Base-by-base conservation (phyloP, 64 coral and sea anemone genomes). In the Dendrophyllia cribrosa region DNA sequence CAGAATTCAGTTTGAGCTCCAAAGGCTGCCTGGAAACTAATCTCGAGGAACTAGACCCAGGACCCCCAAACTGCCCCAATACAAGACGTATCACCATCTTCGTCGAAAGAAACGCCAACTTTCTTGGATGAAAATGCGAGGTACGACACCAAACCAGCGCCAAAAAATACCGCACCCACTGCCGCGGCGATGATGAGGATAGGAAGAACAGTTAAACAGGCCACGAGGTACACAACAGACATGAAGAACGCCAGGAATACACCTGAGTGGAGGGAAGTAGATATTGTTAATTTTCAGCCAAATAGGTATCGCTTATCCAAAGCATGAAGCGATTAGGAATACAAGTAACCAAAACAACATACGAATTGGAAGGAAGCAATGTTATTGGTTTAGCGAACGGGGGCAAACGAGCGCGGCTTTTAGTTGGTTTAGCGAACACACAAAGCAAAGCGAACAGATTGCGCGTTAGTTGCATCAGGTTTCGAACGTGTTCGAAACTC, bases 101-200 rank as follows among this genome's bases (percentile, higher is more conserved):
- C 80, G 80, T 84, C 80, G 44, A 84, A 67, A 19, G 80, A 84
- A 15, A 84, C 80, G 47, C 80, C 80, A 67, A 84, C 62, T 66
- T 84, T 84, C 58, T 84, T 84, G 80, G 80, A 66, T 14, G 80
- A 84, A 68, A 84, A 64, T 22, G 80, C 80, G 16, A 84, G 43
- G 62, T 84, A 67, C 10, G 61, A 84, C 16, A 84, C 43, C 15
- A 84, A 45, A 45, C 80, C 80, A 12, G 80, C 80, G 1, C 60
- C 63, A n/a, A 84, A 63, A 19, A 84, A 84, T 17, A 84, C 60
- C 17, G 80, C 62, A 3, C 60, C 61, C 17, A 84, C 60, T 9
- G 63, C 80, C 4, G 60, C 59, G 17, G 80, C 80, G 19, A 84
- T 84, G 7, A 84, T 84, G 8, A 84, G 43, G 45, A 84, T 67